Evolutionary conservation across 1,140 invertebrate genomes (phyloP).

Genomic region (Megathymus violae): DNA sequence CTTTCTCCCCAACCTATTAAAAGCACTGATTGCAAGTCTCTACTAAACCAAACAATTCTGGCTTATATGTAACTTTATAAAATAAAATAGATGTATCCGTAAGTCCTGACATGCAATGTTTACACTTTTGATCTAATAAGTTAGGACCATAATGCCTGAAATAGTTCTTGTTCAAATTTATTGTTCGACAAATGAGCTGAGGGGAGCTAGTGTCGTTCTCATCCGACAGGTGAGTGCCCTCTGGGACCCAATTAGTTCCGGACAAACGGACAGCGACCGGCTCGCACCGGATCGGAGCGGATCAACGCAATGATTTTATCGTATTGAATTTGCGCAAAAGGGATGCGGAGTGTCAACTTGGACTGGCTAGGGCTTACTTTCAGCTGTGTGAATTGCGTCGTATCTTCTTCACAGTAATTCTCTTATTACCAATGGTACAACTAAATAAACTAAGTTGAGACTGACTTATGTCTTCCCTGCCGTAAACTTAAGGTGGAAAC

Average conservation of each 20-base stretch:
- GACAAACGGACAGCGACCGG: slow-evolving; percentile 32
- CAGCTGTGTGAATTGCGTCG: neutral
- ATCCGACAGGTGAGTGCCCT: slow-evolving; percentile 38
- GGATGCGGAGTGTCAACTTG: slow-evolving; percentile 14
- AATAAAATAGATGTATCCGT: too few relatives aligned
- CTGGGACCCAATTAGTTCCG: slow-evolving; percentile 43
- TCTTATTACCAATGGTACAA: too few relatives aligned
- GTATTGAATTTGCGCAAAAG: slow-evolving; percentile 29
- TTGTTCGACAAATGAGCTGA: slow-evolving; percentile 8
- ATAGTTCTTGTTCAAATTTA: neutral
- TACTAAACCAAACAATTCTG: too few relatives aligned
- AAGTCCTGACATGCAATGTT: too few relatives aligned
- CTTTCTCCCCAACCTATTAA: too few relatives aligned
- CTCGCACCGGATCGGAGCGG: slow-evolving; percentile 25
- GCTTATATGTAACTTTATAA: too few relatives aligned
- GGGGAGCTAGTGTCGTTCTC: slow-evolving; percentile 18
- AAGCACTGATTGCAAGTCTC: too few relatives aligned
- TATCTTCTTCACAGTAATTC: too few relatives aligned
- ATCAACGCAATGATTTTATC: slow-evolving; percentile 36
- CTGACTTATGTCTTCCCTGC: too few relatives aligned
- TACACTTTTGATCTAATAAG: too few relatives aligned
- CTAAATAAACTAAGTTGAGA: too few relatives aligned
- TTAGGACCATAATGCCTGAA: neutral
- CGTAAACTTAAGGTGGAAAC: too few relatives aligned
- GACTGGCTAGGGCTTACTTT: neutral